Evolutionary conservation across 2,888 invertebrate species (phyloP), one percentile per base, ranked within the genome.

Genomic region (Epistrophella euchroma): DNA sequence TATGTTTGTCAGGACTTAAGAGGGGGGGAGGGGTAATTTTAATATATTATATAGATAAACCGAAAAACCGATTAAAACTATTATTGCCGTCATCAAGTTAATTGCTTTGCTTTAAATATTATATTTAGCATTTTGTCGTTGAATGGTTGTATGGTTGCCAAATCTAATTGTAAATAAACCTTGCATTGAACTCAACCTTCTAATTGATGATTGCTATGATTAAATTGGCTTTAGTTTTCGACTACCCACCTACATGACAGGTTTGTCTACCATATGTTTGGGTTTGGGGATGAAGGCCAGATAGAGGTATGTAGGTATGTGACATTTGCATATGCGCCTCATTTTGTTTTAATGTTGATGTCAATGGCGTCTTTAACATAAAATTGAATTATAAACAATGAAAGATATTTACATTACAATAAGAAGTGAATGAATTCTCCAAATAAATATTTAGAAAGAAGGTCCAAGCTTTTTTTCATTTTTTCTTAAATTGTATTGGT

Each of bases 101-200:
- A 84, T 79, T 64, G 58, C 71, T 45, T 43, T 64, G 74, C 19
- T 56, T 64, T n/a, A n/a, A 79, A 71, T 58, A 58, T 17, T 45
- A 45, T 64, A 60, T 62, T 79, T 78, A 75, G 72, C 62, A 47
- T 55, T 76, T 50, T 76, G 62, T 55, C 52, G 76, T 60, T 72
- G 75, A 76, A 68, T 76, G 47, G 68, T 19, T 17, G 47, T 13
- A n/a, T n/a, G 62, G 32, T 70, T 85, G 85, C 85, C 85, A 85
- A 47, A 76, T 72, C 15, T 76, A 84, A 80, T 62, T 76, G 56
- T 68, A 55, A 55, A 60, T 56, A 58, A 40, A 70, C 62, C 80
- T 80, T 80, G 76, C 68, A 73, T 37, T 85, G 85, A 85, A 85
- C 85, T 85, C 80, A 85, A 80, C 85, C 85, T 85, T 85, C 76